Evolutionary conservation across 1,140 invertebrate species (phyloP).

Genomic region (Drosophila nigromelanica): DNA sequence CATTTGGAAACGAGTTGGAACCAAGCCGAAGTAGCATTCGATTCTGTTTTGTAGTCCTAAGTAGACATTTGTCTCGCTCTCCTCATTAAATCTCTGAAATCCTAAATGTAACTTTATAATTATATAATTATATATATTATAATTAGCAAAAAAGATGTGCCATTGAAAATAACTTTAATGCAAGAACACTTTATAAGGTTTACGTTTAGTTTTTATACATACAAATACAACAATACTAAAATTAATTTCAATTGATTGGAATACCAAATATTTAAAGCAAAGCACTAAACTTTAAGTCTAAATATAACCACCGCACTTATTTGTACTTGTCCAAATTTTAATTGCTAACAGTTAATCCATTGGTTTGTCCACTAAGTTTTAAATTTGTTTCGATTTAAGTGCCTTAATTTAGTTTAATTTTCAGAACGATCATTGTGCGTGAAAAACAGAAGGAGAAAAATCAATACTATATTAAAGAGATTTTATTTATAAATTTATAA

Average conservation of each 20-base stretch:
- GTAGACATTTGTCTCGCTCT: conserved; percentile 5
- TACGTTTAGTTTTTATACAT: conserved; percentile 67
- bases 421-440: conserved; percentile 19
- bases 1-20: background rate
- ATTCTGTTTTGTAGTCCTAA: conserved; percentile 18
- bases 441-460: background rate
- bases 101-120: conserved; percentile 1
- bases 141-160: conserved; percentile 61
- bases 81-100: conserved; percentile 1
- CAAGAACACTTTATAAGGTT: conserved; percentile 64
- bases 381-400: conserved; percentile 58
- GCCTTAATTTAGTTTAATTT: conserved; percentile 75
- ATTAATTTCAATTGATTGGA: conserved; percentile 18
- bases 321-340: conserved; percentile 66
- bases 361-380: background rate
- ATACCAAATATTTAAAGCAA: conserved; percentile 38
- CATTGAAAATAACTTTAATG: conserved; percentile 73
- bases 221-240: conserved; percentile 48
- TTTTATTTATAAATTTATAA: conserved; percentile 58
- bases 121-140: conserved; percentile 14
- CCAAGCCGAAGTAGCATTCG: background rate
- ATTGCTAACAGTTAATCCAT: conserved; percentile 47
- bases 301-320: conserved; percentile 70
- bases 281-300: conserved; percentile 35
- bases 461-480: conserved; percentile 32